Evolutionary conservation across 2,888 invertebrate genomes (phyloP).

Genomic region (Epiblema foenella): DNA sequence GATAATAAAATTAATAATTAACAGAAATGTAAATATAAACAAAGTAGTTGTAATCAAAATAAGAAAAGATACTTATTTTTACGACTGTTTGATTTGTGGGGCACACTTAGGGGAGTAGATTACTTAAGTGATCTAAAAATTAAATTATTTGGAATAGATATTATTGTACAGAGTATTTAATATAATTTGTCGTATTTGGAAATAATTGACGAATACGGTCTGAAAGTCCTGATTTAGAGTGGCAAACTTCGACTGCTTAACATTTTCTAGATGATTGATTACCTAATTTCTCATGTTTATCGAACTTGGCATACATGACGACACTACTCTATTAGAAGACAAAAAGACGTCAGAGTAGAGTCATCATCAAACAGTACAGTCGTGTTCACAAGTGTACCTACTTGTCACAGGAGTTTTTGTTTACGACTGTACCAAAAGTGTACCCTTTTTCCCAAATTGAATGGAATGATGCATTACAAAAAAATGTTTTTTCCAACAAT

Average conservation of each 20-base stretch:
- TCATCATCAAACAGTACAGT: not conserved
- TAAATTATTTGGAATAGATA: conserved; percentile 36
- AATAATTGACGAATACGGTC: too few relatives aligned
- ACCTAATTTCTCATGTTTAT: too few relatives aligned
- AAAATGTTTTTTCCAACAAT: too few relatives aligned
- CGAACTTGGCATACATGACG: too few relatives aligned
- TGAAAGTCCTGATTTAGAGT: not conserved
- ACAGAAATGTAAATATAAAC: conserved; percentile 17
- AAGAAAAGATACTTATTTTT: conserved; percentile 20
- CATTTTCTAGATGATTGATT: not conserved
- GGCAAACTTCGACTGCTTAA: not conserved
- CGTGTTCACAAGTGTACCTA: not conserved
- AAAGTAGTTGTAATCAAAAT: conserved; percentile 19
- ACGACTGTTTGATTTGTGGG: not conserved
- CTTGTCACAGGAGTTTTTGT: too few relatives aligned
- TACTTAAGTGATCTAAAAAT: conserved; percentile 20
- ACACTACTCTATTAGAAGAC: too few relatives aligned
- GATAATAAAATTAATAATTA: not conserved
- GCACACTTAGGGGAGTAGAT: conserved; percentile 32
- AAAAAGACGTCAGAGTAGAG: not conserved
- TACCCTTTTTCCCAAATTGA: too few relatives aligned
- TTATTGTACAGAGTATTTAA: conserved; percentile 52
- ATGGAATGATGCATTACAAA: not conserved
- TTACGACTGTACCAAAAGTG: too few relatives aligned
- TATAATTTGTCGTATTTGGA: conserved; percentile 28